A percentile compares a stretch with the other conserved stretches of the same genome.
Conservation (phyloP, 2,888 invertebrate species). For the Shargacucullia verbasci region DNA sequence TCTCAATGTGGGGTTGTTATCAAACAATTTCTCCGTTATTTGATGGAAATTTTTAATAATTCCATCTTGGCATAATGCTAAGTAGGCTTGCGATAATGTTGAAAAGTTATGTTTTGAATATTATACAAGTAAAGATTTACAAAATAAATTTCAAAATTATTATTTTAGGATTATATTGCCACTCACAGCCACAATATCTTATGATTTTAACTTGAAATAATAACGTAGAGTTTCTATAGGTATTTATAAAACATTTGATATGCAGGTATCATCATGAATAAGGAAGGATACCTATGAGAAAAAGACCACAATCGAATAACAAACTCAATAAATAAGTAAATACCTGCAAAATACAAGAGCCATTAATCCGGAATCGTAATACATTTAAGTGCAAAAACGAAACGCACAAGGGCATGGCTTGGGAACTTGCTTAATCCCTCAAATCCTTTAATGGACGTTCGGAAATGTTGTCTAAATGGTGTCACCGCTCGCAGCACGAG, state of each 20-base stretch:
- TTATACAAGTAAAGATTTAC: no score
- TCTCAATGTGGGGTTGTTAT: conserved; percentile 66
- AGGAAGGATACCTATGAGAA: no score
- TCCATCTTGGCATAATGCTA: conserved; percentile 30
- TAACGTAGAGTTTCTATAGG: no score
- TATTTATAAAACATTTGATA: no score
- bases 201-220: no score
- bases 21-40: conserved; percentile 63
- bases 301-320: no score
- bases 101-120: conserved; percentile 25
- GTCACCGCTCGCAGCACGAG: conserved; percentile 61
- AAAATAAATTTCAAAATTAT: no score
- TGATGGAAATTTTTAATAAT: conserved; percentile 54
- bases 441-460: conserved; percentile 84
- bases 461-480: conserved; percentile 76
- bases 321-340: conserved; percentile 2
- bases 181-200: no score
- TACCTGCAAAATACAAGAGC: conserved; percentile 48
- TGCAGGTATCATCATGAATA: no score
- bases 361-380: conserved; percentile 56
- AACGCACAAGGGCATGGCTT: conserved; percentile 61
- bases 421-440: conserved; percentile 72
- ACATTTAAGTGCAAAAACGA: conserved; percentile 67
- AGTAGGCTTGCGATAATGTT: conserved; percentile 19
- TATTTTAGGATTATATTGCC: no score